These are phyloP conservation scores for Melikaiella ostensackeni DNA, from an alignment of 2,888 invertebrate genomes.

Conservation along the genomic window DNA sequence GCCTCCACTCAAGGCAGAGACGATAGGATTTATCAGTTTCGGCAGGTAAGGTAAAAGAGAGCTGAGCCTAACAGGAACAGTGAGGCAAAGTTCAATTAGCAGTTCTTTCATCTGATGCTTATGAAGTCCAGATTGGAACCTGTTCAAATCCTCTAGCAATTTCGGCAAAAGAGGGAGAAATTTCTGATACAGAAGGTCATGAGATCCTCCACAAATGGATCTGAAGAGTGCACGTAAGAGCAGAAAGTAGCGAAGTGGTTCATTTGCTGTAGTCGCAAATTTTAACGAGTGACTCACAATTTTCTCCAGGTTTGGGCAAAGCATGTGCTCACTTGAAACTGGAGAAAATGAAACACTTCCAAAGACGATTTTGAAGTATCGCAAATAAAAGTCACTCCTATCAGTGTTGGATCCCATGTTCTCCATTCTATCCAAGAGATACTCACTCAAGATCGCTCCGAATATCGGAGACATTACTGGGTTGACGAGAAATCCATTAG, in stretches of 20 bases:
- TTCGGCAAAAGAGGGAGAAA: slow-evolving; percentile 97
- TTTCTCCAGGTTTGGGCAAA: slow-evolving; percentile 96
- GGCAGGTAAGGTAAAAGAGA: slow-evolving; percentile 97
- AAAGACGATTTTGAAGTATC: slow-evolving; percentile 97
- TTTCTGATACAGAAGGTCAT: slow-evolving; percentile 98
- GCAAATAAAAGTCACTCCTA: slow-evolving; percentile 93
- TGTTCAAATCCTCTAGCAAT: slow-evolving; percentile 95
- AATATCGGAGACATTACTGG: slow-evolving; percentile 96
- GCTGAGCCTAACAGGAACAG: slow-evolving; percentile 97
- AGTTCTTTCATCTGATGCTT: slow-evolving; percentile 99
- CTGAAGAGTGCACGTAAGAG: slow-evolving; percentile 95
- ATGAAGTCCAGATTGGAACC: slow-evolving; percentile 96
- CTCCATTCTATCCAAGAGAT: slow-evolving; percentile 95
- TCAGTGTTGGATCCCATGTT: slow-evolving; percentile 98
- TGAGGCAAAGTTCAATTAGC: slow-evolving; percentile 98
- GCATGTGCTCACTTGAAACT: slow-evolving; percentile 98
- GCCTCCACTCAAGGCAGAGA: slow-evolving; percentile 97
- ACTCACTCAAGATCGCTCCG: slow-evolving; percentile 95
- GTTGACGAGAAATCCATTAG: slow-evolving; percentile 86
- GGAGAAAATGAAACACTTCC: slow-evolving; percentile 97
- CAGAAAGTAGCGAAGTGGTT: slow-evolving; percentile 97
- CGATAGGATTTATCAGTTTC: slow-evolving; percentile 99
- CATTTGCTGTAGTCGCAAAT: slow-evolving; percentile 96
- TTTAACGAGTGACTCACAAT: slow-evolving; percentile 98
- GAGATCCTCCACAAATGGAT: slow-evolving; percentile 98